Percentiles rank a stretch among this genome's conserved stretches.
phyloP scores from a whole-genome alignment of 1,140 invertebrate species.

The Formica exsecta region DNA sequence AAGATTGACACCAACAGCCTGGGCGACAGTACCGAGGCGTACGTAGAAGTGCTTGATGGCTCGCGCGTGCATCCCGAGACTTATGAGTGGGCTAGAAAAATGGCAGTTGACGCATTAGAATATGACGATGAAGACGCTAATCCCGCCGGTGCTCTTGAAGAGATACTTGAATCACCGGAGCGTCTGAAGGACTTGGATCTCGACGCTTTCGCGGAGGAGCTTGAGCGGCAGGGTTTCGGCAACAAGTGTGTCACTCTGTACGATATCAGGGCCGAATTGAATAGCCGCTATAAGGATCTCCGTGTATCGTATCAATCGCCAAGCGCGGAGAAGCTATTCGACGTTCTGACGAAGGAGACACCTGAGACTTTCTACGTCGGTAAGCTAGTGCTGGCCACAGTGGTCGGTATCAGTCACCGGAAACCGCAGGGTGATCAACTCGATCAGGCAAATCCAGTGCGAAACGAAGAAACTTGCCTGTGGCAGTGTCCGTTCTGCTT shows the following conservation, averaged over 20 bases:
- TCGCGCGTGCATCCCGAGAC: slow-evolving; percentile 99
- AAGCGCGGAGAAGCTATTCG: slow-evolving; percentile 95
- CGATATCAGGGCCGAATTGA: slow-evolving; percentile 98
- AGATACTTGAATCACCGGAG: slow-evolving; percentile 98
- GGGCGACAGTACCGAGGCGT: slow-evolving; percentile 97
- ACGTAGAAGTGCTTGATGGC: slow-evolving; percentile 98
- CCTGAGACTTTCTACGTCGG: slow-evolving; percentile 98
- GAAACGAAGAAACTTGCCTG: slow-evolving; percentile 96
- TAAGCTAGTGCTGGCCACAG: slow-evolving; percentile 93
- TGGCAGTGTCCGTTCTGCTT: slow-evolving; percentile 99
- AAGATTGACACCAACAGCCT: slow-evolving; percentile 98
- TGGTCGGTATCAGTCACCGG: slow-evolving; percentile 92
- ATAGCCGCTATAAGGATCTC: slow-evolving; percentile 97
- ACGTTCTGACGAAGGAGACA: slow-evolving; percentile 98
- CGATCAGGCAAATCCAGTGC: slow-evolving; percentile 97
- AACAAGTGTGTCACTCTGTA: slow-evolving; percentile 99
- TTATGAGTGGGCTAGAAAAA: slow-evolving; percentile 99
- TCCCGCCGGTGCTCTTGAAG: slow-evolving; percentile 98
- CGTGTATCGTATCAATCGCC: slow-evolving; percentile 93
- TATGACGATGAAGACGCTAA: slow-evolving; percentile 99
- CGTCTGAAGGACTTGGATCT: slow-evolving; percentile 98
- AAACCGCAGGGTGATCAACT: slow-evolving; percentile 97
- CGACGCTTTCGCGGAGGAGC: slow-evolving; percentile 99
- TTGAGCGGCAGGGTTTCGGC: slow-evolving; percentile 98
- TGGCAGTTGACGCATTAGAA: slow-evolving; percentile 99